A percentile compares a stretch with the other conserved stretches of the same genome.
Conservation (phyloP, 2,113 vertebrate genomes). For the Tachuris rubrigastra region DNA sequence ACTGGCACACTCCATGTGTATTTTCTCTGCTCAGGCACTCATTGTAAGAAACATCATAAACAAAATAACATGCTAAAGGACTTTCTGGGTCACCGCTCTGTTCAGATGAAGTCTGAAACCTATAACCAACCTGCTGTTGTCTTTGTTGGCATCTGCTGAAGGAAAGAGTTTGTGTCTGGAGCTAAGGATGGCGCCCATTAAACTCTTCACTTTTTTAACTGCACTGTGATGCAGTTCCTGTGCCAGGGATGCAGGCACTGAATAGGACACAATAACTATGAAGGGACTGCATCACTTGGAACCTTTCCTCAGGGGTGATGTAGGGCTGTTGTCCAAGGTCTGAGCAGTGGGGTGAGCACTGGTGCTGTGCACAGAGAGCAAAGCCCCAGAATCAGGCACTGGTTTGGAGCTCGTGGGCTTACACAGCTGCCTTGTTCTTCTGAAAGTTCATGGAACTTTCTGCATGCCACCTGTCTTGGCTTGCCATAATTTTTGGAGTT, state of each 20-base stretch:
- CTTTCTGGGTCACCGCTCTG: rapidly evolving
- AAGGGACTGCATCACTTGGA: neutral
- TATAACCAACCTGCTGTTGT: neutral
- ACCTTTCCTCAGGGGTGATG: neutral
- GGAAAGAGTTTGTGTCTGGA: neutral
- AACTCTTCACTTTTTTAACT: neutral
- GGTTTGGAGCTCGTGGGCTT: neutral
- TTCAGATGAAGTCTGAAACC: neutral
- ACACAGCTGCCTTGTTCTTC: neutral
- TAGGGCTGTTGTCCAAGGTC: neutral
- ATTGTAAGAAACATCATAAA: neutral
- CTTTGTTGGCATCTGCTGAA: neutral
- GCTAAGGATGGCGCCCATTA: neutral
- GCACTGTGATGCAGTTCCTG: neutral
- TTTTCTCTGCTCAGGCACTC: neutral
- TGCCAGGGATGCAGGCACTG: neutral
- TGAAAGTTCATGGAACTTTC: neutral
- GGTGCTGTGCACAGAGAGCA: neutral
- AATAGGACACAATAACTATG: neutral
- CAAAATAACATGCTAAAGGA: neutral
- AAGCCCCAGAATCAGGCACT: neutral
- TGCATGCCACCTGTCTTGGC: neutral
- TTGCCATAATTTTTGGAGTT: neutral
- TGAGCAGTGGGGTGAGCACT: neutral
- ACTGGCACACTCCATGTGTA: neutral